Evolutionary conservation across 2,888 invertebrate species (phyloP).

Genomic region (Amblyteles armatorius): DNA sequence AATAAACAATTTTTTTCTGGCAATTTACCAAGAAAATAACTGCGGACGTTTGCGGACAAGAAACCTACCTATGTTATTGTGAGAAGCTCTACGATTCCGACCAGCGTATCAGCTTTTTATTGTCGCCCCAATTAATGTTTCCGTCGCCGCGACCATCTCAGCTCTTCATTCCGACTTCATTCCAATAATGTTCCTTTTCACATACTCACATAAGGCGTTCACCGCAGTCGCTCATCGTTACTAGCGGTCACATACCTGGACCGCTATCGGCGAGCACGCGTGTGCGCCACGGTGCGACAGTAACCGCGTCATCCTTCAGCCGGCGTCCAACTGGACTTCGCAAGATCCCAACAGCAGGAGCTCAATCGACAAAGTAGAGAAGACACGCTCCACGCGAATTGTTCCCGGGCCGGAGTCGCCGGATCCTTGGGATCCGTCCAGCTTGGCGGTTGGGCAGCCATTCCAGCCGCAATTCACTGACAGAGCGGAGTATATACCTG

Average conservation of each 20-base stretch:
- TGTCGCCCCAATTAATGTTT: neutral
- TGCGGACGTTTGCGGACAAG: neutral
- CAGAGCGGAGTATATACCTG: slow-evolving; percentile 19
- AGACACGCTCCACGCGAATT: slow-evolving; percentile 13
- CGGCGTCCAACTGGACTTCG: slow-evolving; percentile 16
- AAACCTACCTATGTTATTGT: neutral
- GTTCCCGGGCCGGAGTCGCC: neutral
- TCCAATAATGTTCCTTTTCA: neutral
- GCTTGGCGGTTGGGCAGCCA: slow-evolving; percentile 27
- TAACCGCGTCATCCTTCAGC: slow-evolving; percentile 28
- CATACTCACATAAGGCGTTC: neutral
- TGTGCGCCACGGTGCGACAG: neutral
- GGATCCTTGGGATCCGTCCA: slow-evolving; percentile 7
- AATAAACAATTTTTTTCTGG: too few species aligned
- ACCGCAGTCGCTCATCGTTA: neutral
- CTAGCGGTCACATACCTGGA: neutral
- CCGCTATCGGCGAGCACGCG: slow-evolving; percentile 22
- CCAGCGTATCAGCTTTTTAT: neutral
- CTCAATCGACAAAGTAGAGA: slow-evolving; percentile 4
- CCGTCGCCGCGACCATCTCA: too few species aligned
- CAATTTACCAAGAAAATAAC: neutral
- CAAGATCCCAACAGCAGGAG: slow-evolving; percentile 17
- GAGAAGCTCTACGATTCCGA: neutral
- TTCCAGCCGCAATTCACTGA: slow-evolving; percentile 28
- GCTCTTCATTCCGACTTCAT: neutral